Conservation (phyloP, 2,888 invertebrate genomes). For the Trachelus iudaicus region DNA sequence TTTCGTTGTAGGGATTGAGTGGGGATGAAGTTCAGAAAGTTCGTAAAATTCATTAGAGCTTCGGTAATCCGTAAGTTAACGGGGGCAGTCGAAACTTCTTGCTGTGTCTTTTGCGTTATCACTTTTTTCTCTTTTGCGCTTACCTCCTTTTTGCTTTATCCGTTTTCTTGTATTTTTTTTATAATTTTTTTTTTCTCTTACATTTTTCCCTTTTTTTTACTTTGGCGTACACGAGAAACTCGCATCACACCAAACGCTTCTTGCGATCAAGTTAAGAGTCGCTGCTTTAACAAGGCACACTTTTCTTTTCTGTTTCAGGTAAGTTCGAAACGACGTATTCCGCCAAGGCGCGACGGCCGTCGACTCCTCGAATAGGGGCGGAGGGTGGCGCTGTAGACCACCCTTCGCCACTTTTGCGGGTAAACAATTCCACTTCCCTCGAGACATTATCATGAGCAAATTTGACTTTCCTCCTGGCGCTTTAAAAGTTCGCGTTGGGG, state of each 20-base stretch:
- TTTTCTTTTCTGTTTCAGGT: conserved; percentile 36
- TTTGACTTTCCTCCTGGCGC: conserved; percentile 48
- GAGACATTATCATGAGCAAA: conserved; percentile 60
- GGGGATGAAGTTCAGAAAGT: no score
- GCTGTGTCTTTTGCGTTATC: background rate
- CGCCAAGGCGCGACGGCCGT: background rate
- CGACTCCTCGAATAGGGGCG: background rate
- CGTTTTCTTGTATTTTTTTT: background rate
- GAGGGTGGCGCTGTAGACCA: background rate
- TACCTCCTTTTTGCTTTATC: background rate
- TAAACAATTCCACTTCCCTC: conserved; percentile 42
- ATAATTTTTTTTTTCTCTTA: background rate
- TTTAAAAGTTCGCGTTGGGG: conserved; percentile 24
- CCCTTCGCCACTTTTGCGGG: conserved; percentile 29
- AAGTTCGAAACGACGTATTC: conserved; percentile 24
- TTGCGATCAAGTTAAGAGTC: no score
- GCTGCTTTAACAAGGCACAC: background rate
- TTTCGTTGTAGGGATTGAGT: no score
- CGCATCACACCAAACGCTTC: no score
- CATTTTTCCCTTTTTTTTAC: background rate
- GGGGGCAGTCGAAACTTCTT: conserved; percentile 22
- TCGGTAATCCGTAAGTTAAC: conserved; percentile 17
- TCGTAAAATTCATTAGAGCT: conserved; percentile 27
- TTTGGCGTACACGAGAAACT: background rate
- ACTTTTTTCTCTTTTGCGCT: background rate